Evolutionary conservation across 2,797 vertebrate species (phyloP), one percentile per base, ranked within the genome.

Genomic region (Ctenosaura bakeri): DNA sequence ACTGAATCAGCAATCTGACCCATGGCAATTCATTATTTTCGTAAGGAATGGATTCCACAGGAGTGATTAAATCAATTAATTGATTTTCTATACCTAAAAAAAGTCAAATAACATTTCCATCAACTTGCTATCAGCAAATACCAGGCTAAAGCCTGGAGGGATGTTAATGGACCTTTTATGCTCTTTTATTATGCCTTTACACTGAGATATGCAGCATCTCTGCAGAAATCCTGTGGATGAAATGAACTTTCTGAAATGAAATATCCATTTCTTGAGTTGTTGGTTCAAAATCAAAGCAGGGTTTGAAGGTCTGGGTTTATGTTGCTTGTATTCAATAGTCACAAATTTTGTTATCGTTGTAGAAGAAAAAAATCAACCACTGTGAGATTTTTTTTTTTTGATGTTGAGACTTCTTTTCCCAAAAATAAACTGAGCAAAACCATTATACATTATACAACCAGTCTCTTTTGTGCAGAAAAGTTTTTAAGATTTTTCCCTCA

Each of bases 51-150:
- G 74, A 84, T 86, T 94, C 87, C 89, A 64, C 54, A 91, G 93
- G 94, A 91, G 93, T 73, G 94, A 95, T 94, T 94, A 93, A 90
- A 95, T 93, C 94, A 94, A 96, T 96, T 95, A 95, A 95, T 96
- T 94, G 95, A 94, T 95, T 95, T 91, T 95, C 93, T 92, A 92
- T 95, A 93, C 94, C 94, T 94, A 89, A 90, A 95, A 46, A 89
- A 94, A 95, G 89, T 91, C 94, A 93, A 88, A 95, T 38, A 84
- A 62, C 80, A 81, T 95, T 95, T 94, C 76, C 93, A 94, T 92
- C 94, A 92, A 52, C 3, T 81, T 24, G 76, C n/a, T 94, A 92
- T 92, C 93, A 95, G 92, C 93, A 90, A 93, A 93, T 74, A 89
- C 74, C 91, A 87, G 64, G 1, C 87, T 77, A 83, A 0, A 2